A percentile compares a stretch with the other conserved stretches of the same genome.
phyloP scores from a whole-genome alignment of 2,797 vertebrate species.

The Lagocephalus sceleratus region DNA sequence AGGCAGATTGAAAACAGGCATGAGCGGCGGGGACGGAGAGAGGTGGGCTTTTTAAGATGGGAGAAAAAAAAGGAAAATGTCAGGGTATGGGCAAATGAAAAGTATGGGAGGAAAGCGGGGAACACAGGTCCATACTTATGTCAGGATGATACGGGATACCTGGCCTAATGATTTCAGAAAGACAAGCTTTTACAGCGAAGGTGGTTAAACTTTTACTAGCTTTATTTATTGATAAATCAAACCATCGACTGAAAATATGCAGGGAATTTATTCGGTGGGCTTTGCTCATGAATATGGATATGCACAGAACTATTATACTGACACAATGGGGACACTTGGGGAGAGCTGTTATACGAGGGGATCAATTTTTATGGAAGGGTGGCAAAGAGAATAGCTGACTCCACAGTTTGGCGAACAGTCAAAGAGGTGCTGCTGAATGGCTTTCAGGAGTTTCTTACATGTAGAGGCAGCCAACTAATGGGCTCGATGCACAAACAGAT shows the following conservation, averaged over 20 bases:
- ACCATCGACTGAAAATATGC: conserved; percentile 11
- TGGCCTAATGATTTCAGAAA: conserved; percentile 27
- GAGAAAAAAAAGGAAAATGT: conserved; percentile 11
- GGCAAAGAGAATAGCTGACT: conserved; percentile 35
- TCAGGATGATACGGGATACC: conserved; percentile 7
- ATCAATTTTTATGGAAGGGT: conserved; percentile 43
- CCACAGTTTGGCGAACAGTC: conserved; percentile 23
- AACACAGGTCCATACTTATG: not conserved
- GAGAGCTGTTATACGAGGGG: conserved; percentile 6
- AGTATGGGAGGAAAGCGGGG: conserved; percentile 1
- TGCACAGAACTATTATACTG: conserved; percentile 3
- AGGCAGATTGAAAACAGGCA: not conserved
- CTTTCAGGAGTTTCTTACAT: conserved; percentile 24
- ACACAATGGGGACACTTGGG: conserved; percentile 31
- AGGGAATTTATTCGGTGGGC: conserved; percentile 23
- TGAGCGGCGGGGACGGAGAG: no score
- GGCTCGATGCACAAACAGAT: conserved; percentile 27
- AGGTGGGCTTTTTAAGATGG: no score
- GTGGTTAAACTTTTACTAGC: conserved; percentile 52
- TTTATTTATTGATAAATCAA: conserved; percentile 55
- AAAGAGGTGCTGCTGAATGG: conserved; percentile 7
- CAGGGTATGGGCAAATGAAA: conserved; percentile 6
- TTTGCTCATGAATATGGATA: conserved; percentile 57
- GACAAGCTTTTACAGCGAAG: conserved; percentile 31
- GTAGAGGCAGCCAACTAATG: conserved; percentile 5